These are phyloP conservation scores for Datnioides undecimradiatus DNA, from an alignment of 2,113 vertebrate genomes.

Conservation along the genomic window DNA sequence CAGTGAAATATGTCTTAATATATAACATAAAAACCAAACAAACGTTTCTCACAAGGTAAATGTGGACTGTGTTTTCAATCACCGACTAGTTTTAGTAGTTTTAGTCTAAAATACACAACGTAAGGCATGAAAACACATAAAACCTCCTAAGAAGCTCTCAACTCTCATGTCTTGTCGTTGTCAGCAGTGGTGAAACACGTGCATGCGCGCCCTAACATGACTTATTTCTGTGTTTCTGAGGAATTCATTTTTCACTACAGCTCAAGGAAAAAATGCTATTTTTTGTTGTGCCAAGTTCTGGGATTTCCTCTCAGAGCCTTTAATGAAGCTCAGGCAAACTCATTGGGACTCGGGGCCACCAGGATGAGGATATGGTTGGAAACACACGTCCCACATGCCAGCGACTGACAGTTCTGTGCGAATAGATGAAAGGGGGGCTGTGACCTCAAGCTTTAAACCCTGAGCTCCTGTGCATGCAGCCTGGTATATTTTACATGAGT, in stretches of 20 bases:
- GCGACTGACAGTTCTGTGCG: background rate
- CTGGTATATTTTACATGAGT: too few species aligned
- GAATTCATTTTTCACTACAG: background rate
- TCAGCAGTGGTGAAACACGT: too few species aligned
- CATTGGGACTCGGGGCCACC: background rate
- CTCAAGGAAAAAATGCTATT: background rate
- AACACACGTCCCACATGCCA: background rate
- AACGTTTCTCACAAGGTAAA: too few species aligned
- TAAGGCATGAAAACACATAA: too few species aligned
- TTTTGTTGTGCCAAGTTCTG: background rate
- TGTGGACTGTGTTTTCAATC: too few species aligned
- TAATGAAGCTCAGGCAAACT: slow-evolving; percentile 7
- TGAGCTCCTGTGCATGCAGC: background rate
- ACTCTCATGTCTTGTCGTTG: too few species aligned
- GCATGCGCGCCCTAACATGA: background rate
- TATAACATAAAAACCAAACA: too few species aligned
- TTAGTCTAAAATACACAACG: too few species aligned
- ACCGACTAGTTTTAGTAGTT: too few species aligned
- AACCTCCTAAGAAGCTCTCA: too few species aligned
- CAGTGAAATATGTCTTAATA: too few species aligned
- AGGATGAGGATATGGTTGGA: background rate
- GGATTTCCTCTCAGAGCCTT: slow-evolving; percentile 10
- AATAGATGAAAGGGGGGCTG: background rate
- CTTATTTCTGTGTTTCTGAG: background rate
- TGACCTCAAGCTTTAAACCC: background rate